Percentiles rank a stretch among this genome's conserved stretches.
phyloP scores from a whole-genome alignment of 2,797 vertebrate species.

The Melopsittacus undulatus region DNA sequence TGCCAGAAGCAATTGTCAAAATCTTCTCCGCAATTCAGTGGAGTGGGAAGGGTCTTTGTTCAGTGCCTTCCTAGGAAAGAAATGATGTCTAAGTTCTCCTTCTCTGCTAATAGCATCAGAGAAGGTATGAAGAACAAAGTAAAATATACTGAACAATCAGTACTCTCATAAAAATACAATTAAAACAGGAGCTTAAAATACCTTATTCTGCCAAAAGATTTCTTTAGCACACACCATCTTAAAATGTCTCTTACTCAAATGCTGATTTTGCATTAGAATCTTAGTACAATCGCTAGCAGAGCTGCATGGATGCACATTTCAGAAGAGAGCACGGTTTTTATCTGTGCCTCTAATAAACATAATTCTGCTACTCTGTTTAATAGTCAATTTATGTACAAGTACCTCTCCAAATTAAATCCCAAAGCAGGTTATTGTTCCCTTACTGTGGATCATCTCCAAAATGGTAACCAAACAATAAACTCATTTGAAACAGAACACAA shows the following conservation, averaged over 20 bases:
- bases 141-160: not conserved
- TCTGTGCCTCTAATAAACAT: not conserved
- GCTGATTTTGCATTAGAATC: not conserved
- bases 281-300: not conserved
- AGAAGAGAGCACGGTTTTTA: not conserved
- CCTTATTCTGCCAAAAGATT: not conserved
- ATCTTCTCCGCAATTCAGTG: not conserved
- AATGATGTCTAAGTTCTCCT: not conserved
- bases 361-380: not conserved
- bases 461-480: slow-evolving; percentile 21
- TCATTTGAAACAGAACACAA: not conserved
- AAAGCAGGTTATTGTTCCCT: slow-evolving; percentile 47
- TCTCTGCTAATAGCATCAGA: not conserved
- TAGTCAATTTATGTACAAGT: slow-evolving; percentile 8
- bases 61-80: not conserved
- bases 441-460: slow-evolving; percentile 37
- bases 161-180: not conserved
- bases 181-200: not conserved
- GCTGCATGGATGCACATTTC: not conserved
- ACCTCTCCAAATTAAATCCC: slow-evolving; percentile 62
- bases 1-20: not conserved
- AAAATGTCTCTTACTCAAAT: not conserved
- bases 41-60: not conserved
- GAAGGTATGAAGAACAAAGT: not conserved
- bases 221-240: not conserved